Percentiles rank a stretch among this genome's conserved stretches.
Conservation (phyloP, 2,113 vertebrate genomes). For the Vimba vimba region DNA sequence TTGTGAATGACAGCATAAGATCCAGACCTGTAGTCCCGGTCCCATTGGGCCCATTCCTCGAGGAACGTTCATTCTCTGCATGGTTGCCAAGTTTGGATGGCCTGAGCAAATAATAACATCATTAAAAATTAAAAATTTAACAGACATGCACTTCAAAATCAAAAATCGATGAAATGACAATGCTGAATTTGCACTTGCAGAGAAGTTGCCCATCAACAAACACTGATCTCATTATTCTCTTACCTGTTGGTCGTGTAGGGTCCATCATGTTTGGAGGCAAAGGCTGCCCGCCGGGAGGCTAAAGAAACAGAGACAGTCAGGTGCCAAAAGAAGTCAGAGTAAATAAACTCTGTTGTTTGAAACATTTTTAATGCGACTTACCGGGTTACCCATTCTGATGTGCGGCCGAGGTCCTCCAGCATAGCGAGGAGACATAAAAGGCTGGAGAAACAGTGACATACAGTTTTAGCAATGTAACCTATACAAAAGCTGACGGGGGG, state of each 20-base stretch:
- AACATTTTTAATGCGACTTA: conserved; percentile 55
- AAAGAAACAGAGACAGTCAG: neutral
- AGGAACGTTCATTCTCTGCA: conserved; percentile 58
- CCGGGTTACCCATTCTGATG: conserved; percentile 87
- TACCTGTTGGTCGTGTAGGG: conserved; percentile 57
- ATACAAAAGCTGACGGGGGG: neutral
- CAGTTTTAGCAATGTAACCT: neutral
- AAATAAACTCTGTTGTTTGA: neutral
- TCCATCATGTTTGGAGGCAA: conserved; percentile 60
- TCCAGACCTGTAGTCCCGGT: conserved; percentile 54
- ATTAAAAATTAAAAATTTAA: neutral
- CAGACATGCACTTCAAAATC: neutral
- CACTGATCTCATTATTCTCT: neutral
- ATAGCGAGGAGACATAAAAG: conserved; percentile 90
- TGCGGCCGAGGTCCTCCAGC: conserved; percentile 84
- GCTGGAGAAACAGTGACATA: conserved; percentile 68
- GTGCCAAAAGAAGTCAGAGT: neutral
- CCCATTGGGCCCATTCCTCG: conserved; percentile 58
- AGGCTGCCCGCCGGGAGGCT: conserved; percentile 57
- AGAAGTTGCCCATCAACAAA: neutral
- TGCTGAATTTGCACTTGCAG: neutral
- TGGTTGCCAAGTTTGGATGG: conserved; percentile 55
- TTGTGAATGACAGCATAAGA: neutral
- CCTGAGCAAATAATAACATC: conserved; percentile 35
- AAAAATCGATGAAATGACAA: neutral